phyloP scores from a whole-genome alignment of 2,113 vertebrate genomes.

The Lasiurus cinereus region DNA sequence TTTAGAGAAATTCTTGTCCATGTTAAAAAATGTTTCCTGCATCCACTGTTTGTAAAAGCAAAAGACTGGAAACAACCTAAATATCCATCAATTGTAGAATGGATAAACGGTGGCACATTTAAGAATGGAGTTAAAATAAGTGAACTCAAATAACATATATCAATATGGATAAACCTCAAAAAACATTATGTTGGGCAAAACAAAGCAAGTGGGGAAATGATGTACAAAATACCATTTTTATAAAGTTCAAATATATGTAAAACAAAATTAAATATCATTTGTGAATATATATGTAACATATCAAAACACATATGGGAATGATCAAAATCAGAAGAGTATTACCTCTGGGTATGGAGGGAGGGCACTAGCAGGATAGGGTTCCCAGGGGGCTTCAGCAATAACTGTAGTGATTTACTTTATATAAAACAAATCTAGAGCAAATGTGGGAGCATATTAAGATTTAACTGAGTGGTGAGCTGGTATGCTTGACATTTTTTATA shows the following conservation, averaged over 20 bases:
- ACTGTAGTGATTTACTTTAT: slow-evolving; percentile 1
- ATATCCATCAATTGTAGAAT: background rate
- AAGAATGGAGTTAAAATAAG: background rate
- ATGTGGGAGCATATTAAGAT: background rate
- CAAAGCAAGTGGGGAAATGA: slow-evolving; percentile 37
- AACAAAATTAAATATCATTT: slow-evolving; percentile 54
- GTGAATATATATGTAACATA: slow-evolving; percentile 31
- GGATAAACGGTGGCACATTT: background rate
- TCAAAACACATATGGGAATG: slow-evolving; percentile 54
- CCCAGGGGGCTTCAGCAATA: background rate
- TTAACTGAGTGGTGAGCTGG: background rate
- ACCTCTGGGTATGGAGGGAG: background rate
- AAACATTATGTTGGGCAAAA: slow-evolving; percentile 19
- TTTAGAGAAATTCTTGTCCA: slow-evolving; percentile 12
- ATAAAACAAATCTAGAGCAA: slow-evolving; percentile 17
- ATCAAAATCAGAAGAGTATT: slow-evolving; percentile 27
- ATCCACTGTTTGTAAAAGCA: slow-evolving; percentile 46
- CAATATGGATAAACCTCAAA: slow-evolving; percentile 55
- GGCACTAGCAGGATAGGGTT: background rate
- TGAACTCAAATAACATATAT: slow-evolving; percentile 20
- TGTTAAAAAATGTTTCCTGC: background rate
- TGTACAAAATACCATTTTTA: slow-evolving; percentile 56
- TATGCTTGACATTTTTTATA: slow-evolving; percentile 41
- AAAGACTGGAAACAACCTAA: slow-evolving; percentile 54
- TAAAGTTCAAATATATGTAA: slow-evolving; percentile 60